Conservation (phyloP, 2,113 vertebrate species). For the Mungos mungo region DNA sequence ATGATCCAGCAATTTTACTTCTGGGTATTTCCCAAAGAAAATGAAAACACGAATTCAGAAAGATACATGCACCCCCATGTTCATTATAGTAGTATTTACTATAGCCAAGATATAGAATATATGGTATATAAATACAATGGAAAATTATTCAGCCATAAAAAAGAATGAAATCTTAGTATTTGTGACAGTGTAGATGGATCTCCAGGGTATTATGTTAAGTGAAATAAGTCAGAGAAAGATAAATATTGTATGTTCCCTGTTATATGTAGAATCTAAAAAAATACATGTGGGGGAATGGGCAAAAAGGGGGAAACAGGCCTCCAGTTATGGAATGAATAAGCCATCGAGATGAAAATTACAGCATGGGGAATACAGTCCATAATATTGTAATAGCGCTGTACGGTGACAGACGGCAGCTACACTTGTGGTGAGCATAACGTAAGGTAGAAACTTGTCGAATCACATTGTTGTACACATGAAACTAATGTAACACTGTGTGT, state of each 20-base stretch:
- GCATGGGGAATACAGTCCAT: neutral
- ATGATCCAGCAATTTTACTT: neutral
- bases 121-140: neutral
- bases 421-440: neutral
- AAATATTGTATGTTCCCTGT: neutral
- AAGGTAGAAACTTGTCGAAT: neutral
- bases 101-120: neutral
- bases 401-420: neutral
- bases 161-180: neutral
- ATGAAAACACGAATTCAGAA: neutral
- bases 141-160: neutral
- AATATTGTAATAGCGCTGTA: neutral
- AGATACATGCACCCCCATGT: neutral
- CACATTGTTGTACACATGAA: neutral
- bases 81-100: neutral
- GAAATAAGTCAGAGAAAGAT: neutral
- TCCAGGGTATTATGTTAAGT: neutral
- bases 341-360: neutral
- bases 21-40: neutral
- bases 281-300: neutral
- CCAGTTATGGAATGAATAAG: neutral
- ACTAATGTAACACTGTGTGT: neutral
- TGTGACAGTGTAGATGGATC: neutral
- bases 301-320: neutral
- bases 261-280: neutral